A percentile compares a stretch with the other conserved stretches of the same genome.
These are phyloP conservation scores for Battus philenor DNA, from an alignment of 1,140 invertebrate genomes.

Conservation along the genomic window DNA sequence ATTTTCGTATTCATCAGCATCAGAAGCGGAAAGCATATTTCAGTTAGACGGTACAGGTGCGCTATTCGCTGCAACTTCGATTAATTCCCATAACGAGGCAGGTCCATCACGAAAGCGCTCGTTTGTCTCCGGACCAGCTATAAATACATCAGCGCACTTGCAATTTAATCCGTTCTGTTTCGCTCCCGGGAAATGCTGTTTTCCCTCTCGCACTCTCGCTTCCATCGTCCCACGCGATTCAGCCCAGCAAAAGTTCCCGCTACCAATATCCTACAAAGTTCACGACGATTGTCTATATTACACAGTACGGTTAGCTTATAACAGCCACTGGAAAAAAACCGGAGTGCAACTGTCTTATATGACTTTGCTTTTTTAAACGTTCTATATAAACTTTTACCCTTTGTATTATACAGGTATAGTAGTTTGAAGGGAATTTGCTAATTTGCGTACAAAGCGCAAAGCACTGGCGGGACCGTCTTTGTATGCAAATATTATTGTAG, in stretches of 20 bases:
- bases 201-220: conserved; percentile 28
- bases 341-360: background rate
- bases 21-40: conserved; percentile 47
- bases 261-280: conserved; percentile 15
- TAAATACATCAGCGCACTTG: conserved; percentile 74
- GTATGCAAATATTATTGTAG: conserved; percentile 70
- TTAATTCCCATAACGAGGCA: conserved; percentile 74
- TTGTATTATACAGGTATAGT: conserved; percentile 33
- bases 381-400: conserved; percentile 17
- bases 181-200: conserved; percentile 42
- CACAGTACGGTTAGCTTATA: conserved; percentile 8
- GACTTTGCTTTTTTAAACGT: conserved; percentile 6
- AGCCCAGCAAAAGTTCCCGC: conserved; percentile 28
- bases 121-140: conserved; percentile 69
- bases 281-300: conserved; percentile 10
- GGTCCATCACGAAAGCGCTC: conserved; percentile 68
- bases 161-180: conserved; percentile 70
- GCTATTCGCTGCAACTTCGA: conserved; percentile 63
- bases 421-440: conserved; percentile 56
- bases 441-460: conserved; percentile 65
- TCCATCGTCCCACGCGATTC: conserved; percentile 30
- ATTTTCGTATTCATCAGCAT: conserved; percentile 35
- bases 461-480: conserved; percentile 58
- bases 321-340: background rate
- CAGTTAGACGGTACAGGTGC: conserved; percentile 62